These are phyloP conservation scores for Hyla sarda DNA, from an alignment of 2,113 vertebrate species.

Conservation along the genomic window DNA sequence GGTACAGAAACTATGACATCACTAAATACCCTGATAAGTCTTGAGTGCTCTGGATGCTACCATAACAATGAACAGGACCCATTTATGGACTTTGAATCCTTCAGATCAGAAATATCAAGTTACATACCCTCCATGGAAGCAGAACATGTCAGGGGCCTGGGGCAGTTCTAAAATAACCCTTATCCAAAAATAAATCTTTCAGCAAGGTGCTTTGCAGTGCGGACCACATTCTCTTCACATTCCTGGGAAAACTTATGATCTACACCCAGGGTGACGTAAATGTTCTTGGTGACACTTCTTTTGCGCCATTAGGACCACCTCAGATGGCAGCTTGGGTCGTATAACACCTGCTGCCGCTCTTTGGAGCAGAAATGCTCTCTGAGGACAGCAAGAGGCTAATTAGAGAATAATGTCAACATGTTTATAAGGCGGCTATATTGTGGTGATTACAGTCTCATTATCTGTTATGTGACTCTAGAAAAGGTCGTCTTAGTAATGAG, in stretches of 20 bases:
- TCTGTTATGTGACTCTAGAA: slow-evolving; percentile 7
- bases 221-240: no score
- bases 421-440: slow-evolving; percentile 24
- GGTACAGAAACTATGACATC: slow-evolving; percentile 23
- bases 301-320: not conserved
- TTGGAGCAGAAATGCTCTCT: not conserved
- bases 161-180: not conserved
- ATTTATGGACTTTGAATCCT: not conserved
- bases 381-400: slow-evolving; percentile 19
- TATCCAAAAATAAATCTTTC: not conserved
- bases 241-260: not conserved
- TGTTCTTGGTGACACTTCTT: not conserved
- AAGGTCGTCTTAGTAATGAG: slow-evolving; percentile 33
- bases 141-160: not conserved
- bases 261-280: not conserved
- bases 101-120: not conserved
- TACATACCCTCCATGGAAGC: not conserved
- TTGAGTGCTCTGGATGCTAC: not conserved
- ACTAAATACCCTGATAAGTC: not conserved
- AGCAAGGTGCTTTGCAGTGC: not conserved
- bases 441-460: slow-evolving; percentile 38
- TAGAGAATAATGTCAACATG: slow-evolving; percentile 29
- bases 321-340: not conserved
- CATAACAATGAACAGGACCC: not conserved
- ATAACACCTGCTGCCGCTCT: not conserved